A percentile compares a stretch with the other conserved stretches of the same genome.
Conservation (phyloP, 2,113 vertebrate species). For the Dolichotis patagonum region DNA sequence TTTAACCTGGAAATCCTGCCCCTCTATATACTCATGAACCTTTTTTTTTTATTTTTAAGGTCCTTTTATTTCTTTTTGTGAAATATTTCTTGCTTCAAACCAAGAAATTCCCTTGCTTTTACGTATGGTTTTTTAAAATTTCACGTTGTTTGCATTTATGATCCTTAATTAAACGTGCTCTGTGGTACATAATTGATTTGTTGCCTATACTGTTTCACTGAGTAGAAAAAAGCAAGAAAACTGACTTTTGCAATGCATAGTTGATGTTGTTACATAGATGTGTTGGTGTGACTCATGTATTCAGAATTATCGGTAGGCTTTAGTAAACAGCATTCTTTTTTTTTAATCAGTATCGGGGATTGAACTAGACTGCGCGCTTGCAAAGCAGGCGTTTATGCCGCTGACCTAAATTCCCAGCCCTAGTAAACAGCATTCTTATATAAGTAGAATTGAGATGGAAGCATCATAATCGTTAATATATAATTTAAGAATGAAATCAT, state of each 20-base stretch:
- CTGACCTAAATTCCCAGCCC: too few relatives aligned
- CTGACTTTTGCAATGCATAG: not conserved
- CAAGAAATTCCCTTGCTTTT: not conserved
- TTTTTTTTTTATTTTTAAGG: not conserved
- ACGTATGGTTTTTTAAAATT: not conserved
- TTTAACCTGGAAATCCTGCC: not conserved
- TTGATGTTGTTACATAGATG: not conserved
- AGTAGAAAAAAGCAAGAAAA: not conserved
- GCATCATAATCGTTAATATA: not conserved
- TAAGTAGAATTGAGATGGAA: not conserved
- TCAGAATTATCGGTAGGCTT: not conserved
- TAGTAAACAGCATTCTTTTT: too few relatives aligned
- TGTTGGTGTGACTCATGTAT: not conserved
- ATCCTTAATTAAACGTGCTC: not conserved
- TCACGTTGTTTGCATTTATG: not conserved
- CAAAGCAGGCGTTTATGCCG: too few relatives aligned
- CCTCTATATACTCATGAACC: not conserved
- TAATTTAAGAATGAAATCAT: not conserved
- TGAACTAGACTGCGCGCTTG: too few relatives aligned
- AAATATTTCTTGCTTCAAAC: not conserved
- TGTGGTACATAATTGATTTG: not conserved
- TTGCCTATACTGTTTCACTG: not conserved
- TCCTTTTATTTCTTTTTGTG: not conserved
- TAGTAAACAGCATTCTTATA: not conserved
- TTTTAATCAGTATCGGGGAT: too few relatives aligned